Evolutionary conservation across 2,113 vertebrate species (phyloP), one percentile per base, ranked within the genome.

Genomic region (Hoplias malabaricus): DNA sequence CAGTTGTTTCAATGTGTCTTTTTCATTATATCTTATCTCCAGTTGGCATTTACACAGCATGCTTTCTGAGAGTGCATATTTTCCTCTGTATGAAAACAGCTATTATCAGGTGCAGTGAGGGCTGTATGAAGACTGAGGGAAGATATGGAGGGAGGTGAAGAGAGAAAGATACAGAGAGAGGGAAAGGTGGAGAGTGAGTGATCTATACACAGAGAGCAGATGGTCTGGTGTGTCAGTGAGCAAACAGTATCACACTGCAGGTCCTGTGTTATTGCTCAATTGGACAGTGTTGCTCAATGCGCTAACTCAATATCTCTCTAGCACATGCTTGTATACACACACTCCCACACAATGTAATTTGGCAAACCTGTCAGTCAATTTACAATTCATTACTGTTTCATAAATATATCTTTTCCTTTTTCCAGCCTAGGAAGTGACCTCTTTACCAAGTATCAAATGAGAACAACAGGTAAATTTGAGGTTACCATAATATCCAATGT

Each of bases 191-290:
- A 29, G 46, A 66, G 31, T 16, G 21, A 12, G 43, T 43, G 73
- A 50, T 34, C 40, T 50, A 50, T 34, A 54, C 73, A 9, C 73
- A 29, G 23, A 1, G 38, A 66, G 46, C 62, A 67, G 73, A 75
- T 42, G 73, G 62, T 67, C 62, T 4, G 65, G 62, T 1, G 33
- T 67, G 25, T 29, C 31, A 16, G 38, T 25, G 25, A 67, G 36
- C 48, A 76, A 68, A 76, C 74, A 76, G 25, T 33, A 33, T 76
- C 40, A 65, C 34, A 27, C 74, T 43, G 10, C 25, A 23, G 36
- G 43, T 29, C 16, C 62, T 42, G 8, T 21, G 21, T 34, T 69
- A 69, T 46, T 25, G 14, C 38, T 61, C 16, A 2, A 54, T 21
- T 38, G 74, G 54, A 40, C 14, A 19, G 19, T 13, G 8, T 11